These are phyloP conservation scores for Pterostichus niger DNA, from an alignment of 2,888 invertebrate genomes.

Conservation along the genomic window DNA sequence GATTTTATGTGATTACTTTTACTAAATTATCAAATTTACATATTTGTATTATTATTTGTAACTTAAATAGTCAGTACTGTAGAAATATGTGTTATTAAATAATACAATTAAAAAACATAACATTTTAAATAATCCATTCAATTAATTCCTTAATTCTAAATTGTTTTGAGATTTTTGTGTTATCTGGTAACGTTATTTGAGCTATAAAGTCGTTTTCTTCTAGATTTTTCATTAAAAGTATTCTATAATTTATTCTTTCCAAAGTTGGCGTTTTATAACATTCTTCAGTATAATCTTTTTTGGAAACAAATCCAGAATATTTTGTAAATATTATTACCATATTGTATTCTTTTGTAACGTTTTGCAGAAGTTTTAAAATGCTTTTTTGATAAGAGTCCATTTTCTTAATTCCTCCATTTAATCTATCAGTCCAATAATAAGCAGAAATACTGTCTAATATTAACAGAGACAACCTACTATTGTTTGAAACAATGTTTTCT, in stretches of 20 bases:
- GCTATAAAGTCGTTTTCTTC: slow-evolving; percentile 54
- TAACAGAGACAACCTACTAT: slow-evolving; percentile 76
- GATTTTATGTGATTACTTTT: slow-evolving; percentile 56
- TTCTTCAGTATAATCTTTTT: slow-evolving; percentile 49
- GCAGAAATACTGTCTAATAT: slow-evolving; percentile 78
- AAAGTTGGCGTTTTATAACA: slow-evolving; percentile 52
- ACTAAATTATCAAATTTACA: slow-evolving; percentile 40
- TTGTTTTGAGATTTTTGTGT: slow-evolving; percentile 9
- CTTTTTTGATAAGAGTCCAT: slow-evolving; percentile 61
- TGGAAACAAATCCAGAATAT: slow-evolving; percentile 50
- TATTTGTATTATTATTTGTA: neutral
- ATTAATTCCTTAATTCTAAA: slow-evolving; percentile 57
- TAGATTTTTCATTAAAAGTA: slow-evolving; percentile 49
- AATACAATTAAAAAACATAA: neutral
- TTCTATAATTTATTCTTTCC: slow-evolving; percentile 62
- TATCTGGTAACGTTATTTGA: slow-evolving; percentile 56
- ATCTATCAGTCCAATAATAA: slow-evolving; percentile 77
- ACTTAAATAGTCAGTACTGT: neutral
- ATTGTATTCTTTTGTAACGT: slow-evolving; percentile 57
- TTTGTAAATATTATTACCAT: slow-evolving; percentile 59
- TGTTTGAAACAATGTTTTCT: slow-evolving; percentile 75
- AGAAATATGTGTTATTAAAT: slow-evolving; percentile 42
- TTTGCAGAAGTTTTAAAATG: slow-evolving; percentile 60
- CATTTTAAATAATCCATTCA: slow-evolving; percentile 52
- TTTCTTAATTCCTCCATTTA: slow-evolving; percentile 64